Percentiles rank a stretch among this genome's conserved stretches.
These are phyloP conservation scores for Tor tambroides DNA, from an alignment of 2,113 vertebrate species.

Conservation along the genomic window DNA sequence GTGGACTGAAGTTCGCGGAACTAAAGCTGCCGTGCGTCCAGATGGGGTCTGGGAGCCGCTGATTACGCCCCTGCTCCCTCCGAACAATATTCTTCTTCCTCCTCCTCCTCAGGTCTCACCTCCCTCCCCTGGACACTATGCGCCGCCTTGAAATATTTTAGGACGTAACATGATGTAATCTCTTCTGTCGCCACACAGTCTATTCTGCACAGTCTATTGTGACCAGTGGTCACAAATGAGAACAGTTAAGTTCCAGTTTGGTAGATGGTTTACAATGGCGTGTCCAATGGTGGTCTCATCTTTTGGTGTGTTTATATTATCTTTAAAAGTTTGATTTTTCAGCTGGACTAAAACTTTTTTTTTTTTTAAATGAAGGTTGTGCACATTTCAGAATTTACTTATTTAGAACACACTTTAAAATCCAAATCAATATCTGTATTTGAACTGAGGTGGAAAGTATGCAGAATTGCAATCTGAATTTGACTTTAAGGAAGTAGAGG, in stretches of 20 bases:
- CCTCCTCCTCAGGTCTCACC: background rate
- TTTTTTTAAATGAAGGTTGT: background rate
- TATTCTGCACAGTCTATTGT: conserved; percentile 58
- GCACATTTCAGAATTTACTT: background rate
- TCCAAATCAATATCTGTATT: background rate
- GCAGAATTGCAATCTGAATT: too few species aligned
- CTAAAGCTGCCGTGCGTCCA: conserved; percentile 71
- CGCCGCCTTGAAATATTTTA: conserved; percentile 66
- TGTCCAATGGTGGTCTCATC: background rate
- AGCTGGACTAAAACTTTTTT: background rate
- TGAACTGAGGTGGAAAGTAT: background rate
- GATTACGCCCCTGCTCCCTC: conserved; percentile 64
- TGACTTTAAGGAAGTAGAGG: too few species aligned
- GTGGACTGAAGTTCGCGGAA: conserved; percentile 63
- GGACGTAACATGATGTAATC: conserved; percentile 70
- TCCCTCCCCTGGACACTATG: conserved; percentile 55
- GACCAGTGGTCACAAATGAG: background rate
- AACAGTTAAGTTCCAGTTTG: background rate
- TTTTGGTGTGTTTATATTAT: background rate
- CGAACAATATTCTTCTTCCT: background rate
- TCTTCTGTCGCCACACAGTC: conserved; percentile 64
- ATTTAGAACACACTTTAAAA: background rate
- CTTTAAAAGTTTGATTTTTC: background rate
- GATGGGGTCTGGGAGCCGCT: conserved; percentile 69
- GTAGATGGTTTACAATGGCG: background rate